phyloP scores from a whole-genome alignment of 2,888 invertebrate species.

The Malthinus flaveolus region DNA sequence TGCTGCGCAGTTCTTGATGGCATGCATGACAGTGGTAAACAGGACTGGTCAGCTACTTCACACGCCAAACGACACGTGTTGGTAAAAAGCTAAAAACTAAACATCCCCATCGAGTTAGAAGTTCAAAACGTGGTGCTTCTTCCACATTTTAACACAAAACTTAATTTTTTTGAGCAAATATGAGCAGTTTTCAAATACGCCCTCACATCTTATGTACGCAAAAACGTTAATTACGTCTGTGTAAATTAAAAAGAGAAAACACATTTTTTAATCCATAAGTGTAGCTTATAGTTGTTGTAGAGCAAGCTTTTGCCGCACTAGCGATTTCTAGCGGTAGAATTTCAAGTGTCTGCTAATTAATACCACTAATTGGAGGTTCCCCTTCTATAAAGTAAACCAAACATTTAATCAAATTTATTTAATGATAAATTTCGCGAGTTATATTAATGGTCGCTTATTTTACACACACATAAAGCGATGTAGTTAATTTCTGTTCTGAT shows the following conservation, averaged over 20 bases:
- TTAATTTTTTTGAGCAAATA: too few relatives aligned
- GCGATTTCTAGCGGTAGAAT: constrained; percentile 32
- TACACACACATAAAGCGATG: constrained; percentile 38
- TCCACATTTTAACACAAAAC: too few relatives aligned
- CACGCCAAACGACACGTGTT: too few relatives aligned
- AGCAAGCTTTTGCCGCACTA: constrained; percentile 29
- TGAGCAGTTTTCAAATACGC: too few relatives aligned
- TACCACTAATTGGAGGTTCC: constrained; percentile 54
- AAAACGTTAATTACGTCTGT: too few relatives aligned
- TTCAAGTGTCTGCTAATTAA: constrained; percentile 55
- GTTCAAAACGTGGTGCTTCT: too few relatives aligned
- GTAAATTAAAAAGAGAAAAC: constrained; percentile 38
- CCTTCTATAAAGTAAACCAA: constrained; percentile 39
- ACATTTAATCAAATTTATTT: constrained; percentile 20
- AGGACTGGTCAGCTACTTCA: too few relatives aligned
- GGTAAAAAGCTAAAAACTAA: too few relatives aligned
- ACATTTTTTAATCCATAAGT: constrained; percentile 39
- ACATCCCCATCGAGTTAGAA: too few relatives aligned
- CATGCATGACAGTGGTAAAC: too few relatives aligned
- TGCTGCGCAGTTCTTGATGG: too few relatives aligned
- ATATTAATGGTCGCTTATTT: constrained; percentile 28
- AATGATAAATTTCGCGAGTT: neutral
- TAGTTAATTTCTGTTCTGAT: constrained; percentile 38
- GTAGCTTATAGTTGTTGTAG: constrained; percentile 25
- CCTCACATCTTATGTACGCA: too few relatives aligned